Conservation (phyloP, 2,797 vertebrate species). For the Platyrinchus mystaceus region DNA sequence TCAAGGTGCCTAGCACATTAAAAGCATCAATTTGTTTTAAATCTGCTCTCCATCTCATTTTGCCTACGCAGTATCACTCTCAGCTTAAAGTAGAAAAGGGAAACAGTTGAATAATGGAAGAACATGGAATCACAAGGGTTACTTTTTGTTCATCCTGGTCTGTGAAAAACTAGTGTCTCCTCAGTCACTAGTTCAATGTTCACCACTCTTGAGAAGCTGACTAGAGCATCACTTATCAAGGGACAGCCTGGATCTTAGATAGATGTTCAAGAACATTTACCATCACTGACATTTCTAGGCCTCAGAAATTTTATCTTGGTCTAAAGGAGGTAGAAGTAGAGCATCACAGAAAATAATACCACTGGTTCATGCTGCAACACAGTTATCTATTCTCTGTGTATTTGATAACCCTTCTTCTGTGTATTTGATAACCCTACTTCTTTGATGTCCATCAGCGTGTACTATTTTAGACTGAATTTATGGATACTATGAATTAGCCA, state of each 20-base stretch:
- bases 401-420: not conserved
- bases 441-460: not conserved
- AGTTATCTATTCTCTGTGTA: not conserved
- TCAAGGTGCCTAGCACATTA: not conserved
- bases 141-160: not conserved
- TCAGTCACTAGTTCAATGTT: not conserved
- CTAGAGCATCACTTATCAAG: not conserved
- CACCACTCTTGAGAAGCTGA: not conserved
- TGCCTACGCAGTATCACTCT: not conserved
- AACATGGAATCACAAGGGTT: not conserved
- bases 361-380: not conserved
- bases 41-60: not conserved
- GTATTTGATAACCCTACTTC: not conserved
- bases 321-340: not conserved
- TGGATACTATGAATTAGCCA: not conserved
- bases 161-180: not conserved
- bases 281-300: not conserved
- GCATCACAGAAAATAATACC: not conserved
- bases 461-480: not conserved
- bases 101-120: not conserved
- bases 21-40: not conserved
- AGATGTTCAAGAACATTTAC: not conserved
- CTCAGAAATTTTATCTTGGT: not conserved
- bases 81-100: not conserved
- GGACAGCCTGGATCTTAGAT: not conserved